Evolutionary conservation across 2,888 invertebrate species (phyloP).

Genomic region (Brachypalpus laphriformis): DNA sequence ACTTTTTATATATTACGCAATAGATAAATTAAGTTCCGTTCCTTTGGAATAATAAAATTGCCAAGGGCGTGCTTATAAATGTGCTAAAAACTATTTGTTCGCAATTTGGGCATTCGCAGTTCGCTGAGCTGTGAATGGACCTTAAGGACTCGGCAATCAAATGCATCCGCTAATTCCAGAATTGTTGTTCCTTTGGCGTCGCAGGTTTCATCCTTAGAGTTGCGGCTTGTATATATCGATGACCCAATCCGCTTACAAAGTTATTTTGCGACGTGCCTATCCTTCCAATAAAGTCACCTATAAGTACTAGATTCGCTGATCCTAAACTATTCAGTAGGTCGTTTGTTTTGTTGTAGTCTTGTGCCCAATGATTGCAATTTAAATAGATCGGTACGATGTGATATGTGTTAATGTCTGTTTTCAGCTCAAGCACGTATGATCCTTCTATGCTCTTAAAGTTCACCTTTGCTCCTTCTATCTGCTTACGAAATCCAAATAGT

Average conservation of each 20-base stretch:
- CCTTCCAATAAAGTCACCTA: slow-evolving; percentile 17
- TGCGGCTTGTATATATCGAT: neutral
- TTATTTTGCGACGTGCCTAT: slow-evolving; percentile 10
- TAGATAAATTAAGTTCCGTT: too few relatives aligned
- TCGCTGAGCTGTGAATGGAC: too few relatives aligned
- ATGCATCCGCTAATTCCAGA: neutral
- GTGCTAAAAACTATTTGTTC: too few relatives aligned
- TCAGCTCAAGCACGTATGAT: too few relatives aligned
- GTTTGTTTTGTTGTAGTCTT: neutral
- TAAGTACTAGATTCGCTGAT: neutral
- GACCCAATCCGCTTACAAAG: neutral
- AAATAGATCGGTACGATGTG: too few relatives aligned
- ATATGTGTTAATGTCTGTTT: too few relatives aligned
- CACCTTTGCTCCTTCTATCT: neutral
- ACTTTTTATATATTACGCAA: too few relatives aligned
- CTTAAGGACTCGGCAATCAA: neutral
- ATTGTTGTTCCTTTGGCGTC: neutral
- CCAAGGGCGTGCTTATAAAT: too few relatives aligned
- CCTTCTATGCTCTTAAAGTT: slow-evolving; percentile 11
- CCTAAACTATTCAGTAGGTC: neutral
- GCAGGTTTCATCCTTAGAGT: neutral
- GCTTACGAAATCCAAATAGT: neutral
- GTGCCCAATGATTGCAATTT: neutral
- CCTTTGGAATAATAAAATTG: too few relatives aligned
- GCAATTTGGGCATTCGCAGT: too few relatives aligned